These are phyloP conservation scores for Actinernus sp. DNA, from an alignment of 92 coral and sea anemone genomes.

Conservation along the genomic window DNA sequence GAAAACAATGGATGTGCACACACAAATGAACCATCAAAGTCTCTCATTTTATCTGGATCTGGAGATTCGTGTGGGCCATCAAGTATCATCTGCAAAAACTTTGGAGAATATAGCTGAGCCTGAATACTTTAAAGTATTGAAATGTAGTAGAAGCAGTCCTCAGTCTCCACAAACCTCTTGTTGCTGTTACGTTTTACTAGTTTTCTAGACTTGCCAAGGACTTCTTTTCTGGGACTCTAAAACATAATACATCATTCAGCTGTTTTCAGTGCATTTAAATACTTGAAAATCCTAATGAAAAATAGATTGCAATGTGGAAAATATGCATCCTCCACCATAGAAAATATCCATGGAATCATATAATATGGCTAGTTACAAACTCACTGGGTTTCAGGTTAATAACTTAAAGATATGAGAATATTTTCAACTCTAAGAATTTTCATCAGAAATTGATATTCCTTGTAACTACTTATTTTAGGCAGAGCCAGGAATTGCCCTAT, in stretches of 20 bases:
- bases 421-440: no score
- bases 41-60: slow-evolving; percentile 25
- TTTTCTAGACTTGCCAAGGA: slow-evolving; percentile 26
- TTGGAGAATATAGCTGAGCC: slow-evolving; percentile 21
- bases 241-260: not conserved
- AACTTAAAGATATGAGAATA: no score
- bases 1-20: slow-evolving; percentile 4
- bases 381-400: no score
- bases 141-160: slow-evolving; percentile 47
- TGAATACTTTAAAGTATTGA: slow-evolving; percentile 43
- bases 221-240: slow-evolving; percentile 1
- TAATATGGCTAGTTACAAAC: no score
- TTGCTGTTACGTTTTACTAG: slow-evolving; percentile 27
- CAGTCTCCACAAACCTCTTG: slow-evolving; percentile 33
- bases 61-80: slow-evolving; percentile 14
- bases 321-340: no score
- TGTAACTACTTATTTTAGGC: no score
- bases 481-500: no score
- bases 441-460: no score
- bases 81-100: slow-evolving; percentile 29
- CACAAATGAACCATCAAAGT: slow-evolving; percentile 6
- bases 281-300: no score
- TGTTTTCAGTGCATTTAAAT: no score
- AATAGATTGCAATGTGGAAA: no score
- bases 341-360: no score